Base-by-base conservation (phyloP, 2,888 invertebrate genomes). In the Hirtodrosophila cameraria region DNA sequence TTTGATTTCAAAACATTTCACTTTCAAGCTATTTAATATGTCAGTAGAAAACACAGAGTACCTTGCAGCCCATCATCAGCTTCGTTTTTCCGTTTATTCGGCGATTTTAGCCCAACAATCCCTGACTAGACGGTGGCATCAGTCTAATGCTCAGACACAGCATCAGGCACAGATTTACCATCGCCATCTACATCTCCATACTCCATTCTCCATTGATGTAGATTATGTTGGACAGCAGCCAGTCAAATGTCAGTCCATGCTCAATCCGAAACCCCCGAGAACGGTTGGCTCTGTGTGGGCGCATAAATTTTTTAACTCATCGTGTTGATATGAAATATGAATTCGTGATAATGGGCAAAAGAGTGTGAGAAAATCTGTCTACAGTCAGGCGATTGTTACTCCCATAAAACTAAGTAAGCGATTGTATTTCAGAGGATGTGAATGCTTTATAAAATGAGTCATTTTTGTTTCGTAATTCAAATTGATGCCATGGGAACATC, bases 211-310 rank as follows among this genome's bases (percentile, higher is more conserved):
- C 46, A 70, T 54, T 75, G 80, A 80, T 80, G 83, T 79, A 86
- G 86, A 80, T 80, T 79, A 65, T 57, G 80, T 68, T 73, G 80
- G 82, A 72, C 79, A 71, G 82, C 71, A 68, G 68, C 67, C 85
- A 81, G 82, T 63, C 65, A 75, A 75, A 75, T 60, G 57, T 64
- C 64, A 55, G 72, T 67, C 74, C 66, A 52, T 72, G 72, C 66
- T 65, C 55, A 57, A 72, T 48, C 60, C 66, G 36, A 58, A 53
- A 41, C 31, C 8, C 9, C 15, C 27, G 18, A 8, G 15, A 53
- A 28, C 57, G 18, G 9, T 35, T 27, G 31, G 38, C 15, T 41
- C 15, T 75, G 70, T 80, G 80, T 81, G 80, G 80, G 80, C 76
- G 80, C 80, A 81, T 81, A 75, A 82, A 68, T 86, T 83, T 67